phyloP scores from a whole-genome alignment of 1,140 invertebrate genomes.

The Aphelinus certus region DNA sequence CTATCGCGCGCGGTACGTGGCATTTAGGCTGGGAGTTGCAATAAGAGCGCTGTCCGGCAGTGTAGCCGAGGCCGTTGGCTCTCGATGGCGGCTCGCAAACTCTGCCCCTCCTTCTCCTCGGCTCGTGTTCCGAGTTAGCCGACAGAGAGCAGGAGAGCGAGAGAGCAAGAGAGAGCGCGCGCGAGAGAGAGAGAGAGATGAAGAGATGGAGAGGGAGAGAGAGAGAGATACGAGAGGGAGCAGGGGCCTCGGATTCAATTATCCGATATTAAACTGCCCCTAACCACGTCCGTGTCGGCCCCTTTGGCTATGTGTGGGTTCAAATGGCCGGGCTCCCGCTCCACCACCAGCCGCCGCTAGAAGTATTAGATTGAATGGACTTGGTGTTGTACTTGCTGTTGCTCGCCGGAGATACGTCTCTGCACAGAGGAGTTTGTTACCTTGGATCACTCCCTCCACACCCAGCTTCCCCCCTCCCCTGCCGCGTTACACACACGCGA shows the following conservation, averaged over 20 bases:
- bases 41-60: conserved; percentile 50
- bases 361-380: conserved; percentile 66
- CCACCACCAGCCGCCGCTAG: conserved; percentile 40
- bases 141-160: not conserved
- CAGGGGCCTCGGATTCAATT: conserved; percentile 64
- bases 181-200: conserved; percentile 28
- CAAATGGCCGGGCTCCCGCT: conserved; percentile 56
- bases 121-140: conserved; percentile 4
- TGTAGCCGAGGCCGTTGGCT: conserved; percentile 38
- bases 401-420: conserved; percentile 54
- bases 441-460: conserved; percentile 7
- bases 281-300: conserved; percentile 61
- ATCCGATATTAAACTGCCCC: conserved; percentile 67
- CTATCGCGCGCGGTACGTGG: too few species aligned
- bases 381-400: conserved; percentile 63
- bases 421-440: conserved; percentile 48
- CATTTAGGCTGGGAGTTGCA: conserved; percentile 50
- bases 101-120: conserved; percentile 40
- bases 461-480: not conserved
- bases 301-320: conserved; percentile 56
- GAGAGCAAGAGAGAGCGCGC: too few species aligned
- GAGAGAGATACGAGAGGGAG: conserved; percentile 20
- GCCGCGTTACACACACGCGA: too few species aligned
- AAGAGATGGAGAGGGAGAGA: conserved; percentile 21
- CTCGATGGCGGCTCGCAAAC: conserved; percentile 26